These are phyloP conservation scores for Autographa pulchrina DNA, from an alignment of 2,888 invertebrate genomes.

Conservation along the genomic window DNA sequence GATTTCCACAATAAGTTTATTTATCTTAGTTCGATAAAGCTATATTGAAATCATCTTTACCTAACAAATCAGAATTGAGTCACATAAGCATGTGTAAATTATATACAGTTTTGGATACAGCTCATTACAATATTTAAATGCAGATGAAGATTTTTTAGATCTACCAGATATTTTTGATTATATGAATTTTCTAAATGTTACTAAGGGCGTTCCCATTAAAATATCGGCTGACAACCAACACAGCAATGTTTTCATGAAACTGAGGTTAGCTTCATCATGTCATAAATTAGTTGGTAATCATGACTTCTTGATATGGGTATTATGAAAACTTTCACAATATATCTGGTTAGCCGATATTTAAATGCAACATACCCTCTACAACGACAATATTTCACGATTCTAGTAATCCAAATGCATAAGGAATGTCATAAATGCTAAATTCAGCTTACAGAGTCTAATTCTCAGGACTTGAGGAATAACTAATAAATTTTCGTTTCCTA, in stretches of 20 bases:
- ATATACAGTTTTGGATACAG: slow-evolving; percentile 55
- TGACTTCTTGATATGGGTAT: no score
- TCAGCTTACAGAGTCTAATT: slow-evolving; percentile 10
- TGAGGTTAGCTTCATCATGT: no score
- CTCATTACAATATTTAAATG: slow-evolving; percentile 28
- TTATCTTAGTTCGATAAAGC: slow-evolving; percentile 71
- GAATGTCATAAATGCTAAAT: slow-evolving; percentile 53
- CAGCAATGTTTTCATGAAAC: no score
- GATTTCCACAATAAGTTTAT: slow-evolving; percentile 69
- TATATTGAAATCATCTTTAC: slow-evolving; percentile 70
- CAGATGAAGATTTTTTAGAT: slow-evolving; percentile 43
- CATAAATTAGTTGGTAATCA: no score
- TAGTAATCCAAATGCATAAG: slow-evolving; percentile 54
- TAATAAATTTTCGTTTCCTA: slow-evolving; percentile 13
- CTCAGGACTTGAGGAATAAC: slow-evolving; percentile 19
- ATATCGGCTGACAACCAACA: no score
- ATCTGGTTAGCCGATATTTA: background rate
- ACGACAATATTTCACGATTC: slow-evolving; percentile 54
- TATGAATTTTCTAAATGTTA: slow-evolving; percentile 48
- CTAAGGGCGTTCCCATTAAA: slow-evolving; percentile 16
- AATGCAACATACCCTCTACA: background rate
- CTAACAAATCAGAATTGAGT: slow-evolving; percentile 56
- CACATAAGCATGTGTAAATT: slow-evolving; percentile 52
- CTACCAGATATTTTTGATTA: slow-evolving; percentile 28
- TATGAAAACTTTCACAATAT: no score